Base-by-base conservation (phyloP, 2,888 invertebrate genomes). In the Aricia artaxerxes region DNA sequence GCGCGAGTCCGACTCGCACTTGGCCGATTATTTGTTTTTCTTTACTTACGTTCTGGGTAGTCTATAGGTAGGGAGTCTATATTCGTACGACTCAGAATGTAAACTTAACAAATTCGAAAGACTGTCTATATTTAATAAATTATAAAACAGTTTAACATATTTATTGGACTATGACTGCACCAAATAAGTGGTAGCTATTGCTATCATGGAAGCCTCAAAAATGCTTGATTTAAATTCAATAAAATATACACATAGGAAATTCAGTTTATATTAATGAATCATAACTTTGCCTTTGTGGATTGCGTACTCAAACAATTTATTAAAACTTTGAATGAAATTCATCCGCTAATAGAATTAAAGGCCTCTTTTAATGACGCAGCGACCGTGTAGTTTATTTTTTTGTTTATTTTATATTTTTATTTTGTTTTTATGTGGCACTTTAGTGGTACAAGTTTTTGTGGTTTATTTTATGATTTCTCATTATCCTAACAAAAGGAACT, bases 231-330 rank as follows among this genome's bases (percentile, higher is more conserved):
- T 0, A 16, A 69, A 69, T 69, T 69, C 69, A 13, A 38, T 69
- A 69, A 69, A 69, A 69, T 69, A 38, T 5, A 69, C 69, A 35
- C 35, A 57, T 76, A 76, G 35, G 31, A 76, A 57, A 35, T 76
- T 76, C 57, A 76, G 53, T 76, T 76, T 35, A 76, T 57, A 76
- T 53, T 76, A 76, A 76, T 76, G 76, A 76, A 76, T 35, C 57
- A 76, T 76, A 53, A 57, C 76, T 75, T 75, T 11, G 53, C 57
- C 44, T 76, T 57, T 53, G 76, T 76, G 76, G 31, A 57, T 76
- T 53, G 76, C 76, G 76, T 76, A 76, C 76, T 76, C 76, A 49
- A 49, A 76, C 76, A 76, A 76, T 76, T 76, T 76, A 76, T 76
- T 76, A 76, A 53, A 76, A 76, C 53, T 76, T 76, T 57, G 57